phyloP scores from a whole-genome alignment of 2,888 invertebrate genomes.

The Uloborus plumipes region DNA sequence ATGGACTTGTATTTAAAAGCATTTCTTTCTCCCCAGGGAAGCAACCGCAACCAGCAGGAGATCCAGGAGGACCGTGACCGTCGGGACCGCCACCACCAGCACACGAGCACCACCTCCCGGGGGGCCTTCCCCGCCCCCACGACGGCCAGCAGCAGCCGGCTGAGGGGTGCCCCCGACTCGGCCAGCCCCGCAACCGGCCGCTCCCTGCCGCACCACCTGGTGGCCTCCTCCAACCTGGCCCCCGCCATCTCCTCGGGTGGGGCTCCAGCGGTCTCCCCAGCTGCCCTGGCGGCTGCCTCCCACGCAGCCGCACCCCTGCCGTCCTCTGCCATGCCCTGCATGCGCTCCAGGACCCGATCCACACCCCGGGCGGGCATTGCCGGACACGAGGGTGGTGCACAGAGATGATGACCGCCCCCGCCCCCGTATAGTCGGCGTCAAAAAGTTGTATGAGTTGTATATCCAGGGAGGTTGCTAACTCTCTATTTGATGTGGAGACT shows the following conservation, averaged over 20 bases:
- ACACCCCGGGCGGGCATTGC: conserved; percentile 57
- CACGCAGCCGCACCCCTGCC: conserved; percentile 30
- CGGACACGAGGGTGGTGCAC: conserved; percentile 46
- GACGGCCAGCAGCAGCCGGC: conserved; percentile 61
- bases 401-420: conserved; percentile 47
- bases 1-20: no score
- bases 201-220: conserved; percentile 56
- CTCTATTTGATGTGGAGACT: no score
- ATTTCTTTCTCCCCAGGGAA: conserved; percentile 22
- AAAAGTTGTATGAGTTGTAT: no score
- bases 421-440: no score
- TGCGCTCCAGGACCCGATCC: conserved; percentile 64
- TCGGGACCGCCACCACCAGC: conserved; percentile 59
- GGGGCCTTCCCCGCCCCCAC: conserved; percentile 62
- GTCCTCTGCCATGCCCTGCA: conserved; percentile 46
- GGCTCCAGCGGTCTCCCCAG: conserved; percentile 7
- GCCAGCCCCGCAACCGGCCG: conserved; percentile 63
- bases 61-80: conserved; percentile 61
- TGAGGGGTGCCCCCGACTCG: conserved; percentile 61
- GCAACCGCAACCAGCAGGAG: conserved; percentile 61
- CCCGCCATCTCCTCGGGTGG: conserved; percentile 15
- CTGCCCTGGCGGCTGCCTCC: conserved; percentile 35
- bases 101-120: conserved; percentile 58
- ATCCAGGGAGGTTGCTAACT: no score
- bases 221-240: conserved; percentile 39